Base-by-base conservation (phyloP, 2,888 invertebrate species). In the Cephus nigrinus region DNA sequence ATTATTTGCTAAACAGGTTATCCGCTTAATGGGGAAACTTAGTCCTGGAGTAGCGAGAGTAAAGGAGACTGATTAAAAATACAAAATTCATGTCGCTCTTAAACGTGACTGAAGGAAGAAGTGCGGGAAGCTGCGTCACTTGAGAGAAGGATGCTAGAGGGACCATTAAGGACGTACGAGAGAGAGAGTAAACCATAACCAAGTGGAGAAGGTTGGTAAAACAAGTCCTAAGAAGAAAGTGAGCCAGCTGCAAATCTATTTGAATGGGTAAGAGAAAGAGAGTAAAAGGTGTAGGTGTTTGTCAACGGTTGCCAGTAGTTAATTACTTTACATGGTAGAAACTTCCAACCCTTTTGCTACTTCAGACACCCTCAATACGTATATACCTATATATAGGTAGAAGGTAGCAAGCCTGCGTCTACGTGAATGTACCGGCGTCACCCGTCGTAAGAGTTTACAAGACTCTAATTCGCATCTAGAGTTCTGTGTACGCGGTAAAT, bases 1-100 rank as follows among this genome's bases (percentile, higher is more conserved):
- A 84, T 85, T 83, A 85, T 83, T 83, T 82, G 83, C 80, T 82
- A 82, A 86, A 82, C 80, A 80, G 76, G 79, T 82, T 83, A 81
- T 80, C 81, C 78, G 75, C 73, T 81, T 81, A 83, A 82, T 75
- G 82, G 79, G 77, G 78, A 82, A 82, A 84, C 78, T 84, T 85
- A 34, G 68, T 77, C 80, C 79, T 76, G 76, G 78, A 9, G 55
- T 30, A 33, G 69, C 34, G 40, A 12, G 68, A 69, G 68, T 69
- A 40, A 73, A 72, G 68, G 33, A 69, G 74, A 79, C 74, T 81
- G 80, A 83, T 83, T 82, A 82, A 83, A 83, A 83, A 82, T 83
- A 81, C 81, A 80, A 80, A 81, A 81, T 80, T 79, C 77, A 80
- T 81, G 79, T 80, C 78, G 32, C 68, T 36, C 69, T 77, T 69